Evolutionary conservation across 2,888 invertebrate species (phyloP).

Genomic region (Ctenicera cuprea): DNA sequence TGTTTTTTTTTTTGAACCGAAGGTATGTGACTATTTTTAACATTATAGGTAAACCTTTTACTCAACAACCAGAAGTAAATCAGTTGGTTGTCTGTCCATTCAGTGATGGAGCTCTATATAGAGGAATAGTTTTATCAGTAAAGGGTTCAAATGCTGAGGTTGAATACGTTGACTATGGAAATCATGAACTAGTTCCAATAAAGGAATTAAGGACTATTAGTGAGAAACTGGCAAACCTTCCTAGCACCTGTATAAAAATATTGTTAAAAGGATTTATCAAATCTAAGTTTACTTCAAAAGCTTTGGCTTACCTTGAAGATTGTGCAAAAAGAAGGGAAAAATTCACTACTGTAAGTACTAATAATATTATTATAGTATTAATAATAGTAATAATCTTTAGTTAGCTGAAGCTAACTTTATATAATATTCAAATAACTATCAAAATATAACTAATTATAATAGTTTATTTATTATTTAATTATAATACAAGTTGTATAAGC

Average conservation of each 20-base stretch:
- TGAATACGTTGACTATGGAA: constrained; percentile 63
- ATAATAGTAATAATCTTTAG: no score
- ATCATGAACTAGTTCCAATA: constrained; percentile 57
- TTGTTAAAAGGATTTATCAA: constrained; percentile 54
- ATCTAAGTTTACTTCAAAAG: constrained; percentile 41
- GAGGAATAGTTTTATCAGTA: constrained; percentile 60
- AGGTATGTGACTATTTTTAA: no score
- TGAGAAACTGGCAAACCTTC: constrained; percentile 57
- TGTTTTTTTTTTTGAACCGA: no score
- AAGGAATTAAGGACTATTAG: constrained; percentile 61
- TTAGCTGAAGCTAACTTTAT: no score
- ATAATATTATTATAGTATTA: no score
- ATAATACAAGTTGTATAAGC: no score
- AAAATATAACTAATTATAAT: no score
- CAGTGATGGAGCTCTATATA: constrained; percentile 58
- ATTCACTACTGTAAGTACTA: constrained; percentile 54
- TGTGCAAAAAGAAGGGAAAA: constrained; percentile 39
- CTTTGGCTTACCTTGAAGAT: constrained; percentile 37
- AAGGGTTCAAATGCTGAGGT: constrained; percentile 55
- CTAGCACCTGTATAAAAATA: constrained; percentile 55
- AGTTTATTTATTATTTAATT: no score
- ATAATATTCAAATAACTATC: no score
- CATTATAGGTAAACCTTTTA: constrained; percentile 57
- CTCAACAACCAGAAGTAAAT: constrained; percentile 56
- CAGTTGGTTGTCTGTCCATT: constrained; percentile 61